Percentiles rank a stretch among this genome's conserved stretches.
Conservation (phyloP, 2,797 vertebrate species). For the Toxotes lorentzi region DNA sequence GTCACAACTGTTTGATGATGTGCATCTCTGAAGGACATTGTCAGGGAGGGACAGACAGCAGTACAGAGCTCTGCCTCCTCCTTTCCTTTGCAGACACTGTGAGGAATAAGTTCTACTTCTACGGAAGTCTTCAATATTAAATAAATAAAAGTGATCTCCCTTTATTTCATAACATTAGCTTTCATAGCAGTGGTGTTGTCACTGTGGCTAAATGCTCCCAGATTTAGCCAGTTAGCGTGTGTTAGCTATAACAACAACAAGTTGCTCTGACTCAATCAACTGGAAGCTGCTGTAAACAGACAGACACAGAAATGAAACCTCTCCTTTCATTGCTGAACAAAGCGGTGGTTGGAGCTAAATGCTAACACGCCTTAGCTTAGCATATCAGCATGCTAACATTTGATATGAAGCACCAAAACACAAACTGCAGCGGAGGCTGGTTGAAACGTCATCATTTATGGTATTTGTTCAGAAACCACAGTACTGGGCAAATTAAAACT, state of each 20-base stretch:
- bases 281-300: too few relatives aligned
- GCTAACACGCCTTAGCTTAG: too few relatives aligned
- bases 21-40: constrained; percentile 29
- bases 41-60: not conserved
- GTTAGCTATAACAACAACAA: too few relatives aligned
- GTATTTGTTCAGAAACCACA: not conserved
- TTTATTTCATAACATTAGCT: too few relatives aligned
- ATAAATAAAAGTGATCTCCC: not conserved
- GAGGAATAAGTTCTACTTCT: not conserved
- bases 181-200: too few relatives aligned
- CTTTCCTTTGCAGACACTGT: not conserved
- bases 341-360: too few relatives aligned
- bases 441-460: not conserved
- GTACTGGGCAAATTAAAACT: not conserved
- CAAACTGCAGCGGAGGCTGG: not conserved
- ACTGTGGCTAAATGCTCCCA: too few relatives aligned
- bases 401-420: not conserved
- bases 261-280: too few relatives aligned
- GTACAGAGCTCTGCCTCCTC: not conserved
- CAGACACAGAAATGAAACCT: too few relatives aligned
- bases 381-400: too few relatives aligned
- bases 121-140: not conserved
- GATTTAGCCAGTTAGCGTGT: too few relatives aligned
- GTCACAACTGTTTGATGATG: constrained; percentile 36
- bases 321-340: too few relatives aligned